A percentile compares a stretch with the other conserved stretches of the same genome.
Evolutionary conservation across 1,140 invertebrate genomes (phyloP).

Genomic region (Drosophila ercepeae): DNA sequence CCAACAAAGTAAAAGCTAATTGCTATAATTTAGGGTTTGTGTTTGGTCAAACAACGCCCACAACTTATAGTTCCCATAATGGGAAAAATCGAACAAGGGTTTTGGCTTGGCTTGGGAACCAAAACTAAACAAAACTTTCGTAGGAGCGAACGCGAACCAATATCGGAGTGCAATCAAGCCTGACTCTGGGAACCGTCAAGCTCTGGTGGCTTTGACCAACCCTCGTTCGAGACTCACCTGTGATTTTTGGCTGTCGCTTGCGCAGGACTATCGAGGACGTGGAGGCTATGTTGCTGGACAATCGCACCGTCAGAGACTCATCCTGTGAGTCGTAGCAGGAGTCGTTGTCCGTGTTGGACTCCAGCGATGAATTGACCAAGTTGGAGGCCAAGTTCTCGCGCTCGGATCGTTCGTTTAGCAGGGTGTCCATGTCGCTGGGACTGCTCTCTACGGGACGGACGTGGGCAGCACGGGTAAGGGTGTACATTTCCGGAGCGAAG

Average conservation of each 20-base stretch:
- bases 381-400: slow-evolving; percentile 65
- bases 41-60: slow-evolving; percentile 37
- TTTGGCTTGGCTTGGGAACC: slow-evolving; percentile 11
- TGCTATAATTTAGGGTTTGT: slow-evolving; percentile 60
- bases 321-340: slow-evolving; percentile 72
- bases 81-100: not conserved
- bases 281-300: slow-evolving; percentile 47
- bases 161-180: slow-evolving; percentile 59
- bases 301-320: slow-evolving; percentile 45
- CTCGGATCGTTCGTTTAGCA: slow-evolving; percentile 75
- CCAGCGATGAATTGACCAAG: slow-evolving; percentile 57
- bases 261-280: slow-evolving; percentile 27
- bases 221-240: slow-evolving; percentile 67
- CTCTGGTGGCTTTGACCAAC: slow-evolving; percentile 14
- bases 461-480: slow-evolving; percentile 78
- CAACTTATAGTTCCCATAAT: slow-evolving; percentile 5
- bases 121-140: slow-evolving; percentile 21
- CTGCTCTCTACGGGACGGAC: slow-evolving; percentile 49
- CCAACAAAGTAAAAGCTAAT: slow-evolving; percentile 32
- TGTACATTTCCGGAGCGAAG: slow-evolving; percentile 77
- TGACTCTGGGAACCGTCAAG: slow-evolving; percentile 63
- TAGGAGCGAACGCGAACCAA: slow-evolving; percentile 35
- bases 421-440: slow-evolving; percentile 57
- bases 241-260: slow-evolving; percentile 83
- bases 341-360: slow-evolving; percentile 66